Percentiles rank a stretch among this genome's conserved stretches.
Evolutionary conservation across 2,888 invertebrate species (phyloP).

Genomic region (Tipula lateralis): DNA sequence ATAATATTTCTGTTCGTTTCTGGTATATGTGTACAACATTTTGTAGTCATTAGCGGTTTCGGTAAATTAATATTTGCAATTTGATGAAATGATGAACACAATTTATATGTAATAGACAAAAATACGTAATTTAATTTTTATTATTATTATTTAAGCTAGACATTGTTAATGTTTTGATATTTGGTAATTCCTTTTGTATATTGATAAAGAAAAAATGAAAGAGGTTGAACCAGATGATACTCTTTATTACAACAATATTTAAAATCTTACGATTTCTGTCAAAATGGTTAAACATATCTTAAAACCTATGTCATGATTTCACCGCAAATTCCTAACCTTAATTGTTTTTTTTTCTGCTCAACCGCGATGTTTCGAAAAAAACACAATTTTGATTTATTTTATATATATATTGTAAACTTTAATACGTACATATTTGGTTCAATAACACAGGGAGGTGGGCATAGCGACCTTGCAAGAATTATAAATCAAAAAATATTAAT

Average conservation of each 20-base stretch:
- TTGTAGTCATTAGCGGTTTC: not conserved
- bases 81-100: constrained; percentile 4
- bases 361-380: not conserved
- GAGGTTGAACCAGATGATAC: not conserved
- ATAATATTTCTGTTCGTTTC: not conserved
- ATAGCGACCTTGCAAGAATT: not conserved
- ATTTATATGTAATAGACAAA: not conserved
- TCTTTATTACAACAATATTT: not conserved
- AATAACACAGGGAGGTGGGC: not conserved
- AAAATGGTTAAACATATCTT: not conserved
- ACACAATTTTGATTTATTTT: not conserved
- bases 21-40: not conserved
- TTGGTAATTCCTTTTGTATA: not conserved
- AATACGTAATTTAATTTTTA: not conserved
- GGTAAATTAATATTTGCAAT: constrained; percentile 19
- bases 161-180: not conserved
- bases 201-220: not conserved
- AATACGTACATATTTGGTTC: not conserved
- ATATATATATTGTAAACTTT: not conserved
- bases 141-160: not conserved
- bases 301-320: not conserved
- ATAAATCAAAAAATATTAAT: not conserved
- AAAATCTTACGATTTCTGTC: not conserved
- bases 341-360: not conserved
- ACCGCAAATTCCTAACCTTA: not conserved